Percentiles rank a stretch among this genome's conserved stretches.
phyloP scores from a whole-genome alignment of 1,140 invertebrate species.

The Drosophila asahinai region DNA sequence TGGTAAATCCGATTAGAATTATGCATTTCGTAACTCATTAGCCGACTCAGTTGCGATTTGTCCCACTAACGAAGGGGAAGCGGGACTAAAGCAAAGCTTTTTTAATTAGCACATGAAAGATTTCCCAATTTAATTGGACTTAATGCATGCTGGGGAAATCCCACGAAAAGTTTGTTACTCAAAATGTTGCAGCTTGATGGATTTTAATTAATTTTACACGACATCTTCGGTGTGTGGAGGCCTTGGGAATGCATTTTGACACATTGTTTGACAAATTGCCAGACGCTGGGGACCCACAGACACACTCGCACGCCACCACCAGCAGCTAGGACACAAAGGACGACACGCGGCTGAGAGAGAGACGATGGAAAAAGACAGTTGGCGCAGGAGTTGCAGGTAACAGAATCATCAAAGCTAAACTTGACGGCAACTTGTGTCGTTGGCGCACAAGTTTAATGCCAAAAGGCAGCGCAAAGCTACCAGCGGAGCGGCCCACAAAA shows the following conservation, averaged over 20 bases:
- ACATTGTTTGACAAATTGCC: slow-evolving; percentile 83
- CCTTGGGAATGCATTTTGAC: slow-evolving; percentile 67
- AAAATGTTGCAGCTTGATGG: slow-evolving; percentile 41
- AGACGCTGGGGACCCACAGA: slow-evolving; percentile 49
- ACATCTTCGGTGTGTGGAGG: slow-evolving; percentile 8
- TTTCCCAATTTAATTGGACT: slow-evolving; percentile 74
- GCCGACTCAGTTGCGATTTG: slow-evolving; percentile 46
- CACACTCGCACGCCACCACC: slow-evolving; percentile 18
- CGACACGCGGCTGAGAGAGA: background rate
- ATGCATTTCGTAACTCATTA: slow-evolving; percentile 60
- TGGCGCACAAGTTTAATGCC: slow-evolving; percentile 72
- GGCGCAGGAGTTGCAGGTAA: slow-evolving; percentile 41
- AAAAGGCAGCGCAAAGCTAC: slow-evolving; percentile 62
- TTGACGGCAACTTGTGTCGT: slow-evolving; percentile 56
- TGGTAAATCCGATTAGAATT: slow-evolving; percentile 55
- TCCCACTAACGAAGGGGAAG: slow-evolving; percentile 30
- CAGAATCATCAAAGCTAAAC: slow-evolving; percentile 80
- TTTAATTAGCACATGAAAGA: slow-evolving; percentile 67
- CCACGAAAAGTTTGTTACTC: slow-evolving; percentile 44
- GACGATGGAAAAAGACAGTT: background rate
- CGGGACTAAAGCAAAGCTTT: slow-evolving; percentile 28
- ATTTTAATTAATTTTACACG: slow-evolving; percentile 77
- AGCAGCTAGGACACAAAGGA: slow-evolving; percentile 44
- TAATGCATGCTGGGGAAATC: slow-evolving; percentile 58
- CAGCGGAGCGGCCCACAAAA: slow-evolving; percentile 28